Percentiles rank a stretch among this genome's conserved stretches.
phyloP scores from a whole-genome alignment of 2,113 vertebrate species.

The Aptenodytes forsteri region DNA sequence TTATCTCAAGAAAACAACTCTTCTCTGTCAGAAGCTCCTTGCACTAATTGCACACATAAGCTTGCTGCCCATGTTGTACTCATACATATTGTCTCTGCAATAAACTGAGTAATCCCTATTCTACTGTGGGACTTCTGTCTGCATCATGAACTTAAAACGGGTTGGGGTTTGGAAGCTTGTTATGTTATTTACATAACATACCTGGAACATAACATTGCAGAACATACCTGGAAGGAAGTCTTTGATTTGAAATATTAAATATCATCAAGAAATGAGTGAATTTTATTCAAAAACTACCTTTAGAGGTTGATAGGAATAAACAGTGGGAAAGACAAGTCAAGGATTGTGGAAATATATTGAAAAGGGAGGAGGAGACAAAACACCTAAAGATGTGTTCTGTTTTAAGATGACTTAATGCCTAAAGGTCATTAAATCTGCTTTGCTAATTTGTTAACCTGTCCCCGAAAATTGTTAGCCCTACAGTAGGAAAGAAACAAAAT shows the following conservation, averaged over 20 bases:
- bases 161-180: slow-evolving; percentile 46
- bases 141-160: background rate
- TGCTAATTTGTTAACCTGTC: slow-evolving; percentile 40
- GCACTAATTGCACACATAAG: background rate
- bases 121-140: background rate
- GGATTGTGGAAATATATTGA: slow-evolving; percentile 76
- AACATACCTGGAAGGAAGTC: slow-evolving; percentile 64
- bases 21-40: background rate
- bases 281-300: slow-evolving; percentile 72
- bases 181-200: slow-evolving; percentile 72
- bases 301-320: slow-evolving; percentile 78
- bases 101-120: background rate
- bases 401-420: slow-evolving; percentile 65
- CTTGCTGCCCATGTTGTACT: background rate
- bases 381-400: slow-evolving; percentile 60
- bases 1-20: background rate
- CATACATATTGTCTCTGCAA: background rate
- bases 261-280: slow-evolving; percentile 65
- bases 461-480: background rate
- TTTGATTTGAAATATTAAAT: slow-evolving; percentile 48
- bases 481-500: slow-evolving; percentile 7
- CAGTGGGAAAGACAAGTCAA: slow-evolving; percentile 68
- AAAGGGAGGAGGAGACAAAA: slow-evolving; percentile 52
- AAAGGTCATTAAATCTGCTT: slow-evolving; percentile 61
- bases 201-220: slow-evolving; percentile 67